phyloP scores from a whole-genome alignment of 2,888 invertebrate genomes.

The Standfussiana lucernea region DNA sequence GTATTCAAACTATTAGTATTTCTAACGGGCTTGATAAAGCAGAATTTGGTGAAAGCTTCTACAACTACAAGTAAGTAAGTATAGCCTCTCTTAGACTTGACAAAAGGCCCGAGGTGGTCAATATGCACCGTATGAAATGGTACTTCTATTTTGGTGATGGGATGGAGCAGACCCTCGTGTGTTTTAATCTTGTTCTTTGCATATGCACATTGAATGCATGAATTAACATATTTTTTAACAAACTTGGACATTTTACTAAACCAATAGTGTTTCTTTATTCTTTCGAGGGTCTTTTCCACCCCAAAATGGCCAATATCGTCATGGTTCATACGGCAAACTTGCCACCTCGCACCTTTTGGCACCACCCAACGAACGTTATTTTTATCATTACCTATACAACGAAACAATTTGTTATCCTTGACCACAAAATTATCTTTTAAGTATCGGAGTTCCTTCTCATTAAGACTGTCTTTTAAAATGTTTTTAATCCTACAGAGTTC shows the following conservation, averaged over 20 bases:
- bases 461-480: too few relatives aligned
- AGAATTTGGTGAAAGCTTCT: neutral
- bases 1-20: too few relatives aligned
- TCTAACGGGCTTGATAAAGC: too few relatives aligned
- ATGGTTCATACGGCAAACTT: neutral
- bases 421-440: too few relatives aligned
- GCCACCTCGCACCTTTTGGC: too few relatives aligned
- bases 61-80: neutral
- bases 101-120: conserved; percentile 3
- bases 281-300: neutral
- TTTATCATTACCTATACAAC: too few relatives aligned
- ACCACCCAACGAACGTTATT: too few relatives aligned
- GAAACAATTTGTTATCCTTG: too few relatives aligned
- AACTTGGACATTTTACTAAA: neutral
- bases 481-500: too few relatives aligned
- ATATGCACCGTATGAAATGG: neutral
- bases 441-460: too few relatives aligned
- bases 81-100: neutral
- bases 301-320: neutral
- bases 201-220: conserved; percentile 2
- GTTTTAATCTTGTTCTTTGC: neutral
- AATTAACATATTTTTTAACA: too few relatives aligned
- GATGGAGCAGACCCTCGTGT: neutral
- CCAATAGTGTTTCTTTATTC: neutral
- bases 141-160: too few relatives aligned